Evolutionary conservation across 2,888 invertebrate species (phyloP).

Genomic region (Drosophila acutilabella): DNA sequence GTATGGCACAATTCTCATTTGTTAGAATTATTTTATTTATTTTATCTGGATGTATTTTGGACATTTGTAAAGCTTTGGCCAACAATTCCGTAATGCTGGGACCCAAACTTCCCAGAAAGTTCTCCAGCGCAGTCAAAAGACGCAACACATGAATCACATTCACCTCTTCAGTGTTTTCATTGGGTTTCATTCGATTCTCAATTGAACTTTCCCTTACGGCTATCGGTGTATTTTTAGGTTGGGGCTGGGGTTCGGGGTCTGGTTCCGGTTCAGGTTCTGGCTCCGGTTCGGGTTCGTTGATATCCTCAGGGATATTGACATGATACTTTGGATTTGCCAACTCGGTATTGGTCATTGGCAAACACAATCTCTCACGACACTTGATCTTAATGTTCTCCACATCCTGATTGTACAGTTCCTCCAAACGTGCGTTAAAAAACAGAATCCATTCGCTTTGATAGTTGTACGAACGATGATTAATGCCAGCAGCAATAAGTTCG

Average conservation of each 20-base stretch:
- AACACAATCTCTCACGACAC: conserved; percentile 73
- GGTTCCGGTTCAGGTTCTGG: background rate
- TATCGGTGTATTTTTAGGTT: background rate
- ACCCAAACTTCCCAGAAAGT: conserved; percentile 92
- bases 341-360: conserved; percentile 85
- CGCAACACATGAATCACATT: conserved; percentile 89
- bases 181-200: background rate
- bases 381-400: conserved; percentile 85
- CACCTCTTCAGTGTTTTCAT: conserved; percentile 39
- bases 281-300: background rate
- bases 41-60: conserved; percentile 87
- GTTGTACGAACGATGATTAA: conserved; percentile 91
- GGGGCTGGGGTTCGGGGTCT: background rate
- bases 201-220: background rate
- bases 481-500: conserved; percentile 86
- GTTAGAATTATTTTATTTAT: conserved; percentile 89
- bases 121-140: conserved; percentile 91
- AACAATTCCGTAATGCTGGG: conserved; percentile 90
- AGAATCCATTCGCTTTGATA: conserved; percentile 95
- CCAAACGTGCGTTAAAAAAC: conserved; percentile 92
- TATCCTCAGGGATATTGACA: conserved; percentile 85
- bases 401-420: conserved; percentile 90
- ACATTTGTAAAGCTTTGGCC: conserved; percentile 73
- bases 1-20: conserved; percentile 88
- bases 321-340: conserved; percentile 88